Evolutionary conservation across 2,113 vertebrate genomes (phyloP).

Genomic region (Alces alces): DNA sequence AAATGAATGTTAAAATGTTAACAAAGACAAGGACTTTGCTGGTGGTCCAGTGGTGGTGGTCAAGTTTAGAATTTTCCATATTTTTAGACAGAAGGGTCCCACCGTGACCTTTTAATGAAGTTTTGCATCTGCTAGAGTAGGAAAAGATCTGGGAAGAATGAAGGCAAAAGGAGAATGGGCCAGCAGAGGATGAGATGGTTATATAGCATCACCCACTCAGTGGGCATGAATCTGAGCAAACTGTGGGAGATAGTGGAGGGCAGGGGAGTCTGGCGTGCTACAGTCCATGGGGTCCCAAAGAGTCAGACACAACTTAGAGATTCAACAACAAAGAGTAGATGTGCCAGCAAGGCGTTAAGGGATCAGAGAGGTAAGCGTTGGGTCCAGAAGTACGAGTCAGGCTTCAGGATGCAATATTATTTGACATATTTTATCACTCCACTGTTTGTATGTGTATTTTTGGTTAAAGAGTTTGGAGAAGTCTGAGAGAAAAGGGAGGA

Average conservation of each 20-base stretch:
- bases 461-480: not conserved
- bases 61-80: not conserved
- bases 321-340: not conserved
- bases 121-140: not conserved
- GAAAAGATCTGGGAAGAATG: not conserved
- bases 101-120: not conserved
- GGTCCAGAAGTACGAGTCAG: not conserved
- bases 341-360: not conserved
- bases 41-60: not conserved
- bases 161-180: not conserved
- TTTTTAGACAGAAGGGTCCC: not conserved
- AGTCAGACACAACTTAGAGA: not conserved
- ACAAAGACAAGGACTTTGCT: too few species aligned
- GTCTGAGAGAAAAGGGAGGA: not conserved
- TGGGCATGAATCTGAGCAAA: not conserved
- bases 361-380: not conserved
- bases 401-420: not conserved
- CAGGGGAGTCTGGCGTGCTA: not conserved
- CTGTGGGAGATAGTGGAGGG: not conserved
- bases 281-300: not conserved
- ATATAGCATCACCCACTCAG: not conserved
- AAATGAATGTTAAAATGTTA: not conserved
- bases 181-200: not conserved
- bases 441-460: not conserved
- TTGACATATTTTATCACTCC: not conserved